A percentile compares a stretch with the other conserved stretches of the same genome.
These are phyloP conservation scores for Hyles euphorbiae DNA, from an alignment of 1,140 invertebrate species.

Conservation along the genomic window DNA sequence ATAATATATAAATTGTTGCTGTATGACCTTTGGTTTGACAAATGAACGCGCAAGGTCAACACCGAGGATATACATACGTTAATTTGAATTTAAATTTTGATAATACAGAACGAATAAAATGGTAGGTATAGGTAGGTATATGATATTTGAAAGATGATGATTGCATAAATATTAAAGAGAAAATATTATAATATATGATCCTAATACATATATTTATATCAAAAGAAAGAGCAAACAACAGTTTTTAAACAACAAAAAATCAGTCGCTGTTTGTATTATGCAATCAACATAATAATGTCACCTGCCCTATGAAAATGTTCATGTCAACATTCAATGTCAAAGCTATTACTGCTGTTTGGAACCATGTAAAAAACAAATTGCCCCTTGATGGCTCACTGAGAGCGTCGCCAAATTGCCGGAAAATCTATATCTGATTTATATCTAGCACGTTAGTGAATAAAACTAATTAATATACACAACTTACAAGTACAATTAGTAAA, in stretches of 20 bases:
- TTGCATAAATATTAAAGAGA: conserved; percentile 32
- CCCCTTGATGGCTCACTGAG: no score
- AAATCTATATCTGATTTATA: no score
- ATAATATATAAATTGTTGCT: no score
- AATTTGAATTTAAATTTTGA: conserved; percentile 10
- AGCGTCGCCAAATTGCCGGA: no score
- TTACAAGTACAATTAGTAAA: no score
- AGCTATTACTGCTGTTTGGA: not conserved
- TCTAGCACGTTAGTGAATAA: no score
- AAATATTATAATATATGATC: conserved; percentile 14
- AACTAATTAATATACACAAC: no score
- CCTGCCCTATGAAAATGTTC: conserved; percentile 16
- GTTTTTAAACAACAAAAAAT: conserved; percentile 3
- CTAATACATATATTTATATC: conserved; percentile 20
- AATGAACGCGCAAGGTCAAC: conserved; percentile 2
- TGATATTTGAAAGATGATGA: conserved; percentile 25
- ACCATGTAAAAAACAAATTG: no score
- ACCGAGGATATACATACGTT: conserved; percentile 11
- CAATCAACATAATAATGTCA: conserved; percentile 21
- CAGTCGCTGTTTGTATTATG: conserved; percentile 12
- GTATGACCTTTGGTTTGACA: not conserved
- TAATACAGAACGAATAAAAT: conserved; percentile 7
- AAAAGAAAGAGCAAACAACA: not conserved
- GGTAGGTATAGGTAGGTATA: conserved; percentile 6
- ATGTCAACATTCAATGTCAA: conserved; percentile 10